Conservation (phyloP, 2,113 vertebrate genomes). For the Varanus salvator region DNA sequence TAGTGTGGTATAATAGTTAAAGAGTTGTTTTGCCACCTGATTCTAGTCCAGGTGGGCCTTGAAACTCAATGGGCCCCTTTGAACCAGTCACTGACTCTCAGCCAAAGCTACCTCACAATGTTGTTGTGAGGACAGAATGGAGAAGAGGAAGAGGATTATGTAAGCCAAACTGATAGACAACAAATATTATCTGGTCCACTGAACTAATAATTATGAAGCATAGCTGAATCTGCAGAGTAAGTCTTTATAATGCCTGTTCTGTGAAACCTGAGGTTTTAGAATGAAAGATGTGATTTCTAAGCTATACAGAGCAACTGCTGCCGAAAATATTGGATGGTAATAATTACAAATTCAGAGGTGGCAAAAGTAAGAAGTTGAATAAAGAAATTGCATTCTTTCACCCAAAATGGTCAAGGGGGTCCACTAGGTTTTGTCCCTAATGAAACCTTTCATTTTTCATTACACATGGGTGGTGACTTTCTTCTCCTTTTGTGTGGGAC, state of each 20-base stretch:
- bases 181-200: not conserved
- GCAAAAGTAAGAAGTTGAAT: not conserved
- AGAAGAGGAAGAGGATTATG: no score
- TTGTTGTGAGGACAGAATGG: no score
- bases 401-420: constrained; percentile 55
- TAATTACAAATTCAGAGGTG: constrained; percentile 26
- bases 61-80: no score
- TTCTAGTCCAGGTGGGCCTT: no score
- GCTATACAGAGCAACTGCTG: not conserved
- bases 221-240: constrained; percentile 36
- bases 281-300: not conserved
- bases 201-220: accelerated
- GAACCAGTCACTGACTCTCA: no score
- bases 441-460: constrained; percentile 52
- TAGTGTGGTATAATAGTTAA: no score
- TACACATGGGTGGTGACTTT: constrained; percentile 47
- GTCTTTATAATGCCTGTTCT: constrained; percentile 18
- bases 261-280: not conserved
- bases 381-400: not conserved
- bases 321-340: constrained; percentile 5
- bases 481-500: constrained; percentile 26
- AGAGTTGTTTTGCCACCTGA: no score
- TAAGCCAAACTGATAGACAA: constrained; percentile 11
- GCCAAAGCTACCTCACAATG: no score
- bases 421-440: constrained; percentile 53